Evolutionary conservation across 2,888 invertebrate genomes (phyloP).

Genomic region (Protophormia terraenovae): DNA sequence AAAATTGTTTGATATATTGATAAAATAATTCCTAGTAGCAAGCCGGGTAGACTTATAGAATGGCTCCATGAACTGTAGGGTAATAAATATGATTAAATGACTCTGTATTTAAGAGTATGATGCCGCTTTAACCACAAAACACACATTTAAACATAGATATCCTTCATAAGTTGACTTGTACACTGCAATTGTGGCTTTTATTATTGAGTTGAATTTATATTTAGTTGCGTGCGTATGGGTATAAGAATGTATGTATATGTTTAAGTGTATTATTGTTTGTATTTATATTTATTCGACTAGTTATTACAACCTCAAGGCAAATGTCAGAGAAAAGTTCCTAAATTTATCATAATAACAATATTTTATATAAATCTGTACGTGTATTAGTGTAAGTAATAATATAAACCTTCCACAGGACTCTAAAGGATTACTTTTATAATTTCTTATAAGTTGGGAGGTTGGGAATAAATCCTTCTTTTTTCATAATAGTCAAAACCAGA

Average conservation of each 20-base stretch:
- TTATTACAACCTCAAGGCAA: conserved; percentile 62
- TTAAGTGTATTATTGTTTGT: conserved; percentile 3
- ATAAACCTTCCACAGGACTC: conserved; percentile 13
- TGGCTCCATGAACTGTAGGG: background rate
- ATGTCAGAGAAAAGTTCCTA: conserved; percentile 45
- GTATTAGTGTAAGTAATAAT: background rate
- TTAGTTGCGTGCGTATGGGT: background rate
- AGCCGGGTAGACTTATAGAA: too few species aligned
- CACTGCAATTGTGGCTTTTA: conserved; percentile 52
- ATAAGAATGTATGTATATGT: background rate
- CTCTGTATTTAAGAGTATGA: too few species aligned
- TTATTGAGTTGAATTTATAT: conserved; percentile 51
- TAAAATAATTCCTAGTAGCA: too few species aligned
- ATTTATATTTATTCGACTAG: conserved; percentile 50
- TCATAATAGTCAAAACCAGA: conserved; percentile 54
- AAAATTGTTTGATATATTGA: too few species aligned
- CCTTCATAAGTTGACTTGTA: conserved; percentile 9
- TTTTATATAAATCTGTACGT: background rate
- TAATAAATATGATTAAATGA: background rate
- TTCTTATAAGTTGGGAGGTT: conserved; percentile 3
- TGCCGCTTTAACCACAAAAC: background rate
- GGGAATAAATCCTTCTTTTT: background rate
- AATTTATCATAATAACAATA: conserved; percentile 62
- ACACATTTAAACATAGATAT: conserved; percentile 17
- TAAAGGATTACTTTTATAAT: background rate